A percentile compares a stretch with the other conserved stretches of the same genome.
Evolutionary conservation across 2,797 vertebrate genomes (phyloP).

Genomic region (Pangasius larnaudii): DNA sequence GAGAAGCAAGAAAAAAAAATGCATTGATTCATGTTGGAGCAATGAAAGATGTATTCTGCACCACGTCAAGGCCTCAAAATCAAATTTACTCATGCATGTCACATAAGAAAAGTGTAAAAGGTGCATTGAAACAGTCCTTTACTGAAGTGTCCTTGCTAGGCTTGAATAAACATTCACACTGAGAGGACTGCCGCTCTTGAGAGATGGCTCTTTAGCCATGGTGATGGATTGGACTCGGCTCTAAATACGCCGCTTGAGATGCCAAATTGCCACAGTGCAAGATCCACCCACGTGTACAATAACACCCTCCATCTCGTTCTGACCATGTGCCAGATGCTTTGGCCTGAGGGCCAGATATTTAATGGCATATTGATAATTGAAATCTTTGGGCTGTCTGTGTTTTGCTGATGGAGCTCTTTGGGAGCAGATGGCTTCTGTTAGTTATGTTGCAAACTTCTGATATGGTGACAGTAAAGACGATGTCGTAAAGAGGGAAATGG

Average conservation of each 20-base stretch:
- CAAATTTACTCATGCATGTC: not conserved
- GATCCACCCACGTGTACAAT: conserved; percentile 74
- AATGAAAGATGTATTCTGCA: not conserved
- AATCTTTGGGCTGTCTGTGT: conserved; percentile 67
- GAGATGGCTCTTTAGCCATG: conserved; percentile 61
- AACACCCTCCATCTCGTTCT: conserved; percentile 73
- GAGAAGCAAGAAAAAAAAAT: conserved; percentile 9
- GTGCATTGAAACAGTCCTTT: conserved; percentile 12
- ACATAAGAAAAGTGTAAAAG: not conserved
- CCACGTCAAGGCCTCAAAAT: conserved; percentile 2
- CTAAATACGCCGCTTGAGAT: conserved; percentile 55
- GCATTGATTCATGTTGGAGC: not conserved
- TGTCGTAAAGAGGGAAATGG: conserved; percentile 1
- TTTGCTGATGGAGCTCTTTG: conserved; percentile 75
- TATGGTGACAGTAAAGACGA: not conserved
- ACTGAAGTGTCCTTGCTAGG: not conserved
- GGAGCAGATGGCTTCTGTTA: conserved; percentile 73
- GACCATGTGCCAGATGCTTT: conserved; percentile 68
- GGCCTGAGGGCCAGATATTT: conserved; percentile 73
- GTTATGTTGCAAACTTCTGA: conserved; percentile 65
- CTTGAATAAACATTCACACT: conserved; percentile 27
- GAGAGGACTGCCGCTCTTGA: conserved; percentile 27
- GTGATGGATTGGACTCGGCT: conserved; percentile 70
- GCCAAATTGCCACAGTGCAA: conserved; percentile 65
- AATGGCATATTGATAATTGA: conserved; percentile 80